Evolutionary conservation across 1,140 invertebrate genomes (phyloP), one percentile per base, ranked within the genome.

Genomic region (Caenorhabditis briggsae): DNA sequence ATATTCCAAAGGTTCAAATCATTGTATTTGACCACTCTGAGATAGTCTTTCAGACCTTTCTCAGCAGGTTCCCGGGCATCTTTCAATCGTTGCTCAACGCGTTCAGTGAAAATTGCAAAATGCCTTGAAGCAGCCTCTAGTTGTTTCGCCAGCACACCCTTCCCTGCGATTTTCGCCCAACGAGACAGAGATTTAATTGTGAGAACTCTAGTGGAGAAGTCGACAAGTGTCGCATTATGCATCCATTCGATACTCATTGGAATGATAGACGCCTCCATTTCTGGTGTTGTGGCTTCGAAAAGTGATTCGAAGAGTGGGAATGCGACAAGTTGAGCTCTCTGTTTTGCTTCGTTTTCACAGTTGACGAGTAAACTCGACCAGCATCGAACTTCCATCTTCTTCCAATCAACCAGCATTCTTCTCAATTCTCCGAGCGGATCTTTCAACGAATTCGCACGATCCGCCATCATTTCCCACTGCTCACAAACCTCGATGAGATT

Each of bases 11-110:
- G 97, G 91, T 96, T 98, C 1, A 97, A 95, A 91, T 99, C 97
- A 91, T 96, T 97, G 96, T 97, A 99, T 50, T 96, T 94, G n/a
- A 95, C 95, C 61, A 99, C 98, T 92, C 98, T 98, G 0, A 98
- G 96, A 92, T 96, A 97, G 87, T 97, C 96, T 88, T 94, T 91
- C 20, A 93, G 50, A n/a, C 97, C 89, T 98, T 96, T 86, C 98
- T 96, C 0, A 96, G 96, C 0, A 82, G 84, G 83, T 91, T 92
- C 82, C 88, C 93, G 90, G 20, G 58, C 50, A 43, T 83, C 95
- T 94, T 9, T 95, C 93, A 7, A 94, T 93, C 25, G 94, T 82
- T 94, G 94, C 1, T 93, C 93, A 0, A 98, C 94, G 90, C 94
- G 93, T 0, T 93, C 88, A 0, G 93, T 89, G 91, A 97, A 98